A percentile compares a stretch with the other conserved stretches of the same genome.
These are phyloP conservation scores for Adelosebastes latens DNA, from an alignment of 2,797 vertebrate species.

Conservation along the genomic window DNA sequence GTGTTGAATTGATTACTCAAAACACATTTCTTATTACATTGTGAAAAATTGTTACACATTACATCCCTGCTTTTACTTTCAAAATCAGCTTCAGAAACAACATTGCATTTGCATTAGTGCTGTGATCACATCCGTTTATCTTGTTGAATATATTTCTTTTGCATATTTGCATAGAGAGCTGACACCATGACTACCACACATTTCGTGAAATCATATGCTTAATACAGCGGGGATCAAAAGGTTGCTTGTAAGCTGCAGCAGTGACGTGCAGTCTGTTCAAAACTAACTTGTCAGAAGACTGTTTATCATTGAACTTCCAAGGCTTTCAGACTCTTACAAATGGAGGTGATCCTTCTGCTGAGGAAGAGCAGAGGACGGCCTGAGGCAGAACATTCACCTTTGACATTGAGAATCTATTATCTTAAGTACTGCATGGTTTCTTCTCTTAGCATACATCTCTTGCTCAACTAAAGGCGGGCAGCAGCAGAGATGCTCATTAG, in stretches of 20 bases:
- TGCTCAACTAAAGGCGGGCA: not conserved
- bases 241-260: constrained; percentile 3
- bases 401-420: constrained; percentile 58
- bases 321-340: constrained; percentile 40
- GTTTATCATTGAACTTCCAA: constrained; percentile 43
- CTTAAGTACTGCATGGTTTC: constrained; percentile 34
- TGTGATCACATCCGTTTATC: not conserved
- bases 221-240: constrained; percentile 14
- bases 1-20: not conserved
- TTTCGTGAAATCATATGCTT: not conserved
- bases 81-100: not conserved
- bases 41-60: not conserved
- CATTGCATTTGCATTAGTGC: not conserved
- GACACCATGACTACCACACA: not conserved
- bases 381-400: constrained; percentile 57
- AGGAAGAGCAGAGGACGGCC: constrained; percentile 39
- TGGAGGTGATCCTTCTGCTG: constrained; percentile 34
- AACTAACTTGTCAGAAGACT: constrained; percentile 10
- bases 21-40: not conserved
- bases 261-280: not conserved
- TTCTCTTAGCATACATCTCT: constrained; percentile 1
- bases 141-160: not conserved
- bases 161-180: not conserved
- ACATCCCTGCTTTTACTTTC: not conserved
- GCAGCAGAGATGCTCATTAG: not conserved